Evolutionary conservation across 2,888 invertebrate genomes (phyloP), one percentile per base, ranked within the genome.

Genomic region (Limulus polyphemus): DNA sequence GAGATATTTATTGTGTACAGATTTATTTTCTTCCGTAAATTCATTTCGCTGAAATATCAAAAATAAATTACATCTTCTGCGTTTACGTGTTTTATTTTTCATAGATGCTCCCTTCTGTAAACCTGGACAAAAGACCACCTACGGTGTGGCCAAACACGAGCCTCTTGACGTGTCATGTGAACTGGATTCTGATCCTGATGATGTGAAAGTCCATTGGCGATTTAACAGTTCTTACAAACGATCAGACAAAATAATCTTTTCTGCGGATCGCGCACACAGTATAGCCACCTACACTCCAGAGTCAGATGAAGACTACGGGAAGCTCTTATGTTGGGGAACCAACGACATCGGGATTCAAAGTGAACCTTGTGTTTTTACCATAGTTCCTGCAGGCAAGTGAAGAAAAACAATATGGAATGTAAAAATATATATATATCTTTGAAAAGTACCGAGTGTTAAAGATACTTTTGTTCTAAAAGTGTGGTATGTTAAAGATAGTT

Each of bases 261-360:
- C 32, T 2, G 7, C 32, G 32, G 0, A 32, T 32, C 32, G 87
- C 7, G 88, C 89, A 58, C 83, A 86, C 61, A 90, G 90, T 62
- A 83, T 85, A 11, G 88, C 91, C 57, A 86, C 88, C 0, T 92
- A 92, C 77, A 90, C 90, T 5, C 92, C 92, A 32, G 84, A 87
- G 75, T 88, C 88, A 0, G 92, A 92, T 77, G 82, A 90, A 76
- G 92, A 92, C 79, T 92, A 92, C 72, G 92, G 92, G 0, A 90
- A 91, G 0, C 78, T 92, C 47, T 81, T 90, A 55, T 92, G 92
- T 77, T 86, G 87, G 82, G 90, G 90, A 0, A 65, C 62, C 7
- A 92, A 92, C 74, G 82, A 83, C 71, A 88, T 91, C 64, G 91
- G 92, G n/a, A 83, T 83, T 73, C 92, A 92, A 77, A 81, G 86